Base-by-base conservation (phyloP, 2,888 invertebrate species). In the Silvanus unidentatus region DNA sequence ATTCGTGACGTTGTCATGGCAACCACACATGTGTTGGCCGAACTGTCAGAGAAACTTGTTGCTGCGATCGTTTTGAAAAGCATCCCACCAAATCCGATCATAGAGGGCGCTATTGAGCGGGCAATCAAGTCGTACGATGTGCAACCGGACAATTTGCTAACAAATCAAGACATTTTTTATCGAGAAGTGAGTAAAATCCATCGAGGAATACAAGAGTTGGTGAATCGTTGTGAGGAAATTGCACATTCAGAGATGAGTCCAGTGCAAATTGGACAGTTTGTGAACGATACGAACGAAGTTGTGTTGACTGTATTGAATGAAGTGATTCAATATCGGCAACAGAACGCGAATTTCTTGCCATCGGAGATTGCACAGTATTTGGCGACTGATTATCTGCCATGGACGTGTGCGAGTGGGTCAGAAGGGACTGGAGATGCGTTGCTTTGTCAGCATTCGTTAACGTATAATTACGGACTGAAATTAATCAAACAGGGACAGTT, bases 41-140 rank as follows among this genome's bases (percentile, higher is more conserved):
- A 84, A 67, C 82, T 88, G 60, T 82, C 84, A 4, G 94, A 93
- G 70, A 88, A 88, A 69, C 77, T 92, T 46, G 77, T 84, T 10
- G 86, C 85, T 1, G 87, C 88, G 1, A 73, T 81, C 12, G 77
- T 86, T 0, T 73, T 94, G 53, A 79, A 86, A 53, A 76, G 77
- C 40, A 72, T 83, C 43, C 87, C 81, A 44, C 65, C 71, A 39
- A 75, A 76, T 75, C 76, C 67, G 59, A 70, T 57, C 50, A 76
- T 47, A 68, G 84, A 50, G 77, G 81, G 73, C 43, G 80, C 79
- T 10, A 77, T 86, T 8, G 76, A 77, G 49, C 66, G 70, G 27
- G 76, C 78, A 1, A 70, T 82, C 1, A 62, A 66, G 6, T 62
- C 71, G 14, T 68, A 71, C 60, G 67, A 74, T 47, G 66, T 75